A percentile compares a stretch with the other conserved stretches of the same genome.
phyloP scores from a whole-genome alignment of 2,113 vertebrate species.

The Brachionichthys hirsutus region DNA sequence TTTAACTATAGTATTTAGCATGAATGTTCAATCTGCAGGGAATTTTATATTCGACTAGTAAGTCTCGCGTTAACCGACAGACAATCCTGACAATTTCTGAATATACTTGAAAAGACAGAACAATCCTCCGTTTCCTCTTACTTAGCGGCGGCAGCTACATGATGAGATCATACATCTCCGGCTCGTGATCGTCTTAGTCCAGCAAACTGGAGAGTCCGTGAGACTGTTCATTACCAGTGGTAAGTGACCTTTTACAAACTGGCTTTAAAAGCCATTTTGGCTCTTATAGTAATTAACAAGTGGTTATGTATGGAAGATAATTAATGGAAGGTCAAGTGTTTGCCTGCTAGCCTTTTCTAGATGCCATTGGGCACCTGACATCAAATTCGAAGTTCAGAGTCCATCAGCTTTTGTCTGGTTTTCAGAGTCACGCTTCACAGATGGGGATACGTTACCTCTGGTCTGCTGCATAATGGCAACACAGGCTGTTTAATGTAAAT shows the following conservation, averaged over 20 bases:
- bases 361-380: slow-evolving; percentile 53
- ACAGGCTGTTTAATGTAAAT: slow-evolving; percentile 25
- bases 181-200: slow-evolving; percentile 22
- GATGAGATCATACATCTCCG: slow-evolving; percentile 34
- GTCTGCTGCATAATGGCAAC: slow-evolving; percentile 30
- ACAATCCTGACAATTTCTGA: slow-evolving; percentile 41
- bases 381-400: slow-evolving; percentile 61
- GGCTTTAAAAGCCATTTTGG: slow-evolving; percentile 70
- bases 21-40: slow-evolving; percentile 51
- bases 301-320: slow-evolving; percentile 73
- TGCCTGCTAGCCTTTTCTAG: slow-evolving; percentile 63
- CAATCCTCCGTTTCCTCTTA: slow-evolving; percentile 13
- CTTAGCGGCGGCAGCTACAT: slow-evolving; percentile 34
- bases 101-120: slow-evolving; percentile 38
- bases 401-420: slow-evolving; percentile 44
- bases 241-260: slow-evolving; percentile 72
- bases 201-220: slow-evolving; percentile 44
- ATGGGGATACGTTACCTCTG: slow-evolving; percentile 52
- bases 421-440: slow-evolving; percentile 29
- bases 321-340: slow-evolving; percentile 76
- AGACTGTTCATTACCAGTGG: slow-evolving; percentile 64
- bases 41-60: slow-evolving; percentile 43
- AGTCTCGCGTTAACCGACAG: slow-evolving; percentile 34
- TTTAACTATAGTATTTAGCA: slow-evolving; percentile 32
- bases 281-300: slow-evolving; percentile 74